Percentiles rank a stretch among this genome's conserved stretches.
These are phyloP conservation scores for Lanistes nyassanus DNA, from an alignment of 1,140 invertebrate species.

Conservation along the genomic window DNA sequence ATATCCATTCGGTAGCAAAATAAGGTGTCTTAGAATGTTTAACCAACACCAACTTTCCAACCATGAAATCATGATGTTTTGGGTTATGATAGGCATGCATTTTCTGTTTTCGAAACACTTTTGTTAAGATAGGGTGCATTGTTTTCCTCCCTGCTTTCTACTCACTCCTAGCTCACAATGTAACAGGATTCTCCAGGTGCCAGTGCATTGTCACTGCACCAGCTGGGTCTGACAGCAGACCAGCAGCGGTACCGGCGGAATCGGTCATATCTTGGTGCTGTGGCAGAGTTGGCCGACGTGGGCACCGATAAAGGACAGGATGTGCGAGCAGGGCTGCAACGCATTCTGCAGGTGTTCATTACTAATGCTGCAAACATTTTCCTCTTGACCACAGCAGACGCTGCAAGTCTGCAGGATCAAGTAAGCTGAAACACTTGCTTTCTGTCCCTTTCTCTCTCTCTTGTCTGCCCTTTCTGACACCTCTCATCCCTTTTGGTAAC, in stretches of 20 bases:
- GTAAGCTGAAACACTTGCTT: too few species aligned
- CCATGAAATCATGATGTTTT: too few species aligned
- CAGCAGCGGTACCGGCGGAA: slow-evolving; percentile 52
- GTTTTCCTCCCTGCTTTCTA: too few species aligned
- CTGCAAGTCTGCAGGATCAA: slow-evolving; percentile 49
- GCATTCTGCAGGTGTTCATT: slow-evolving; percentile 92
- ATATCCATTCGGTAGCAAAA: too few species aligned
- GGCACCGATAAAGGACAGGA: slow-evolving; percentile 47
- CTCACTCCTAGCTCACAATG: neutral
- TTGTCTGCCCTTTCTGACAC: too few species aligned
- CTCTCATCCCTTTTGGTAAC: too few species aligned
- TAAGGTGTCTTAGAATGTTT: too few species aligned
- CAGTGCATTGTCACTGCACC: slow-evolving; percentile 35
- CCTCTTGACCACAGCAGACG: slow-evolving; percentile 48
- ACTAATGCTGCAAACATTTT: slow-evolving; percentile 96
- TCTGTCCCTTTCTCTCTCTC: too few species aligned
- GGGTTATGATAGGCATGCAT: too few species aligned
- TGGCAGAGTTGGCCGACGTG: slow-evolving; percentile 54
- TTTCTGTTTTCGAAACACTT: neutral
- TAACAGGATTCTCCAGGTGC: slow-evolving; percentile 46
- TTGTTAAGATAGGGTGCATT: too few species aligned
- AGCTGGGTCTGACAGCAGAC: slow-evolving; percentile 26
- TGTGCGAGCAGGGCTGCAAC: slow-evolving; percentile 73
- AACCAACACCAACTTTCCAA: too few species aligned
- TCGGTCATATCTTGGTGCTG: slow-evolving; percentile 59